Evolutionary conservation across 2,888 invertebrate genomes (phyloP), one percentile per base, ranked within the genome.

Genomic region (Pherbina coryleti): DNA sequence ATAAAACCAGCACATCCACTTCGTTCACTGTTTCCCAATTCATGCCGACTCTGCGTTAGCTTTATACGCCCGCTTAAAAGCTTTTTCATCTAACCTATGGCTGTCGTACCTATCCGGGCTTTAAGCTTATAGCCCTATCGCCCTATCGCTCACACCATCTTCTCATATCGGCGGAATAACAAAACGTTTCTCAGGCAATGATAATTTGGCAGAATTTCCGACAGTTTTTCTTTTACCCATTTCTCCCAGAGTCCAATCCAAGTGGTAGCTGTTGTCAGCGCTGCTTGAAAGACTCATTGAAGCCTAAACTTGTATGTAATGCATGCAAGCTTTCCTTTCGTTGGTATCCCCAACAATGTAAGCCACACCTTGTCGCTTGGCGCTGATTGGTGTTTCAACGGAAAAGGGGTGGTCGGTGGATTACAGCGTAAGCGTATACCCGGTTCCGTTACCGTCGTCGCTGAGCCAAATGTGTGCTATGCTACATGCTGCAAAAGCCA

Each of bases 361-460:
- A 81, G 84, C 84, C 85, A 84, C 84, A 89, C 88, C 88, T 87
- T 86, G 85, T 83, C 87, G 44, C 44, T 87, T 84, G 84, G 83
- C 83, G 85, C 86, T 88, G 88, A 88, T 88, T 88, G 88, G 88
- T 85, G 84, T 82, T 82, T 82, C 80, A 82, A 83, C 85, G 85
- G 84, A 85, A 85, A 86, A 87, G 85, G 88, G 87, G 85, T 87
- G 87, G 88, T 83, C 82, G 82, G 83, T 84, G 84, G 77, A 77
- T 77, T 77, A 77, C 69, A 51, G 76, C 70, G 66, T 53, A 73
- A 71, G 37, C 73, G 69, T 60, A 82, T 83, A 84, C 85, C 86
- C 84, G 84, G 84, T 77, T 75, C 80, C 82, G 82, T 81, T 75
- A 53, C 55, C 44, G 72, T n/a, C 34, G 19, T 70, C 60, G 37